Conservation (phyloP, 30 jellyfish, hydroid and myxozoan species). For the Cassiopea xamachana region DNA sequence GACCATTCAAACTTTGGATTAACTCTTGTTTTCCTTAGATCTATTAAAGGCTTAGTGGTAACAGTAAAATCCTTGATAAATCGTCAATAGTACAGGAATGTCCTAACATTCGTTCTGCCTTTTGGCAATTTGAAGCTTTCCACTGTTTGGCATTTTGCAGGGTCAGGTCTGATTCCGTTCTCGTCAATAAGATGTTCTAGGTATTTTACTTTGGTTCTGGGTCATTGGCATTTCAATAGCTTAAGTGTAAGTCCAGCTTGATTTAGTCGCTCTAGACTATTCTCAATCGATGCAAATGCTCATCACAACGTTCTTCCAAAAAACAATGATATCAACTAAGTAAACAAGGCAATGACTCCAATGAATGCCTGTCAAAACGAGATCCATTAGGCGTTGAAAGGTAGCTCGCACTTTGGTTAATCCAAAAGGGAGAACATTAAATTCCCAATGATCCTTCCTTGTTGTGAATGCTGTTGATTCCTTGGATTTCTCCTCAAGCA, state of each 20-base stretch:
- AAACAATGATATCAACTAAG: background rate
- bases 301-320: no score
- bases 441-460: constrained; percentile 30
- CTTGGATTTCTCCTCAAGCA: constrained; percentile 3
- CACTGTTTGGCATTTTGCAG: background rate
- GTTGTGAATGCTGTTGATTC: constrained; percentile 65
- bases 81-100: constrained; percentile 44
- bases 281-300: no score
- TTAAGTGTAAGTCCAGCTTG: background rate
- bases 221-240: constrained; percentile 18
- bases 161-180: constrained; percentile 53
- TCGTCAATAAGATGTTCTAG: constrained; percentile 25
- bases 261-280: no score
- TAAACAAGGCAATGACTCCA: constrained; percentile 55
- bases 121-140: constrained; percentile 43
- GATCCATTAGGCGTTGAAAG: constrained; percentile 22
- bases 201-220: constrained; percentile 14
- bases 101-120: background rate
- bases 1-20: constrained; percentile 17
- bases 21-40: constrained; percentile 12
- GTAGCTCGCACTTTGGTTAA: constrained; percentile 13
- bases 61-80: constrained; percentile 31
- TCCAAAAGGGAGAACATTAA: constrained; percentile 17
- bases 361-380: constrained; percentile 15
- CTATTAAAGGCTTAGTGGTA: constrained; percentile 36